Percentiles rank a stretch among this genome's conserved stretches.
Evolutionary conservation across 2,888 invertebrate species (phyloP).

Genomic region (Mellilla xanthometata): DNA sequence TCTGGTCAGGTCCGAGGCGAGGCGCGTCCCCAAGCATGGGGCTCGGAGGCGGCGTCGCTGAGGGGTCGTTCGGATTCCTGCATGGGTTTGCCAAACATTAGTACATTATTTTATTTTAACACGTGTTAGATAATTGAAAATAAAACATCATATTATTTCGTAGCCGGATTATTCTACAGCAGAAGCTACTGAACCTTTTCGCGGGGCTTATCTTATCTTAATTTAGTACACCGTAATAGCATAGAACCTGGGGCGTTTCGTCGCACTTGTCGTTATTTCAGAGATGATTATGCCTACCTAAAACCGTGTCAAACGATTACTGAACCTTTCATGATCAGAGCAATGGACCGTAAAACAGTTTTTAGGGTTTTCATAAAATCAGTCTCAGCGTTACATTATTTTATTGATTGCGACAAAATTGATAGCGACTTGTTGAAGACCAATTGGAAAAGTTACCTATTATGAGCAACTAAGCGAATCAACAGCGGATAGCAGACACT

Average conservation of each 20-base stretch:
- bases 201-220: too few relatives aligned
- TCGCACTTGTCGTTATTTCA: too few relatives aligned
- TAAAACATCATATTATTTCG: too few relatives aligned
- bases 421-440: conserved; percentile 27
- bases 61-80: conserved; percentile 87
- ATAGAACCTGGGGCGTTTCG: too few relatives aligned
- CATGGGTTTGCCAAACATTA: too few relatives aligned
- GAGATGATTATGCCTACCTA: too few relatives aligned
- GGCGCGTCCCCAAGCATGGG: conserved; percentile 66
- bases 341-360: conserved; percentile 15
- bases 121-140: too few relatives aligned
- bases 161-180: too few relatives aligned
- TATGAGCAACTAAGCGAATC: conserved; percentile 34
- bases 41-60: conserved; percentile 81
- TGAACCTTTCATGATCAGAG: conserved; percentile 5
- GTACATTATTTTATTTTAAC: too few relatives aligned
- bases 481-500: conserved; percentile 30
- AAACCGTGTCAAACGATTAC: conserved; percentile 1
- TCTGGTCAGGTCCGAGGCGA: conserved; percentile 68
- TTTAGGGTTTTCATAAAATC: conserved; percentile 14
- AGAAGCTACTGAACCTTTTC: too few relatives aligned
- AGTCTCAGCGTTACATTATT: conserved; percentile 4
- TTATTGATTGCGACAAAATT: conserved; percentile 19
- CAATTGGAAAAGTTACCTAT: conserved; percentile 30
- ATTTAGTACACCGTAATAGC: too few relatives aligned